Base-by-base conservation (phyloP, 1,140 invertebrate species). In the Ylistrum balloti region DNA sequence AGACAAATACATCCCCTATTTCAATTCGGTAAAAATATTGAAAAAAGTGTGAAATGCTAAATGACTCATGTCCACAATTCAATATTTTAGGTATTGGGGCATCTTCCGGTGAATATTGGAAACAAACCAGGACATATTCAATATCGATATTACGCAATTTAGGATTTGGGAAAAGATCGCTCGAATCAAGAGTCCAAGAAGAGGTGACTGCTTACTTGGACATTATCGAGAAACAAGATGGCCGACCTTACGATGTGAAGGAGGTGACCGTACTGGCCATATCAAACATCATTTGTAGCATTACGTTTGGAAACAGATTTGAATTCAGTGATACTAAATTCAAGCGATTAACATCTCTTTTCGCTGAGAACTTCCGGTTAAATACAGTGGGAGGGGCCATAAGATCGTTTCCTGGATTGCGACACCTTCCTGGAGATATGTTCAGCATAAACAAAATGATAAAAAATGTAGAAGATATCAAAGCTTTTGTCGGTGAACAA, bases 241-340 rank as follows among this genome's bases (percentile, higher is more conserved):
- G 86, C 15, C 10, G 45, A 20, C 33, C 89, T 9, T 92, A 90
- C 28, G 22, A 89, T 32, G 35, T 90, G 32, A 33, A 48, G 0
- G 17, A 35, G 10, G 9, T 92, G n/a, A 56, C 92, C 2, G 32
- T 56, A 20, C 86, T 74, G 98, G 97, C 98, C 2, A 97, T 99
- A 87, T 98, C 98, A 94, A 99, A 99, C 95, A 98, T 99, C 0
- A 99, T 99, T 90, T 99, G 98, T 95, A 98, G 98, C 33, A 97
- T 99, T 38, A 97, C 98, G 91, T 99, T 99, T 98, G 98, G 98
- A 20, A 97, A 98, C 0, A 97, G 98, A 13, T 99, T 99, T 95
- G 97, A 97, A 74, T 97, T 97, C 56, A 86, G 74, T 22, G 94
- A 94, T 45, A 33, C 86, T 13, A 85, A 74, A 33, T 94, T 94